Conservation (phyloP, 2,797 vertebrate genomes). For the Halcyon badia region DNA sequence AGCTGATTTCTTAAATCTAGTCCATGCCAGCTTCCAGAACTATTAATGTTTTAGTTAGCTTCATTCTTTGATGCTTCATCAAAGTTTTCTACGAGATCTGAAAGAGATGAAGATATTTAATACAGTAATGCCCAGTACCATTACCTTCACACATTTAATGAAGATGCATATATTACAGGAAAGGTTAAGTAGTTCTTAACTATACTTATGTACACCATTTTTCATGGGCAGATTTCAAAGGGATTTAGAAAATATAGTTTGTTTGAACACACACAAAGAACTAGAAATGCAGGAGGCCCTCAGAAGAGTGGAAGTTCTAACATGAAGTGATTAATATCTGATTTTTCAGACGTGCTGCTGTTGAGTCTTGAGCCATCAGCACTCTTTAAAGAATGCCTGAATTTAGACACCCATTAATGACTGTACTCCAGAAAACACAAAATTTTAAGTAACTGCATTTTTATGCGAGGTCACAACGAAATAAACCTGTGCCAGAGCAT, state of each 20-base stretch:
- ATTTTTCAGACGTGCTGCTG: neutral
- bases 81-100: constrained; percentile 98
- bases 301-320: neutral
- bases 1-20: constrained; percentile 87
- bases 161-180: neutral
- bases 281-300: neutral
- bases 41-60: constrained; percentile 87
- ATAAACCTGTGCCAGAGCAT: neutral
- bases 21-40: constrained; percentile 85
- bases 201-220: neutral
- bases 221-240: neutral
- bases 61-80: constrained; percentile 97
- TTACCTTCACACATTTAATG: neutral
- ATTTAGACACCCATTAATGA: neutral
- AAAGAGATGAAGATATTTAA: constrained; percentile 69
- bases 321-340: neutral
- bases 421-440: neutral
- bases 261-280: neutral
- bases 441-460: neutral
- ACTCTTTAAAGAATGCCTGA: neutral
- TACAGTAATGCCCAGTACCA: neutral
- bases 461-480: neutral
- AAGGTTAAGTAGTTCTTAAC: neutral
- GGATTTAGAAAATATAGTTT: neutral
- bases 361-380: neutral